Percentiles rank a stretch among this genome's conserved stretches.
These are phyloP conservation scores for Eucidaris tribuloides DNA, from an alignment of 35 echinoderm and acorn worm species.

Conservation along the genomic window DNA sequence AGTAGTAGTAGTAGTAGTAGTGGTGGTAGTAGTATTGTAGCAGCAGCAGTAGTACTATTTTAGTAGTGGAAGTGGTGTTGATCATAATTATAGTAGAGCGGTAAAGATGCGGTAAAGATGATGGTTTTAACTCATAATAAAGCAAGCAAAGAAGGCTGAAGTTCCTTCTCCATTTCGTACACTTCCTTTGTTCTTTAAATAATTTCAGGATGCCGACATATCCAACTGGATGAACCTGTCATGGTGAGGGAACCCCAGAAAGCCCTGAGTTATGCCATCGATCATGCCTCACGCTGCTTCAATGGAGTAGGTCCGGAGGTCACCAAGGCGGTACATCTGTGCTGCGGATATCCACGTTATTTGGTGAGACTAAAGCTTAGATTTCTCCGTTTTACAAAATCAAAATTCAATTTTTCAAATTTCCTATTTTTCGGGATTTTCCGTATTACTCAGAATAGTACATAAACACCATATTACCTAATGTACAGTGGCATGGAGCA, in stretches of 20 bases:
- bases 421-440: too few species aligned
- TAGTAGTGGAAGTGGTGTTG: not conserved
- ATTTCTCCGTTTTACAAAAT: too few species aligned
- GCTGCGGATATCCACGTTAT: constrained; percentile 59
- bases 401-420: too few species aligned
- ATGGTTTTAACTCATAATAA: too few species aligned
- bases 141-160: not conserved
- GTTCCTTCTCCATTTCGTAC: not conserved
- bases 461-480: too few species aligned
- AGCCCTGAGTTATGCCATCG: constrained; percentile 57
- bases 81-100: too few species aligned
- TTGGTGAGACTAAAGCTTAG: constrained; percentile 29
- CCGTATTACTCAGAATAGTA: too few species aligned
- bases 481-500: too few species aligned
- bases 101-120: too few species aligned
- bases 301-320: constrained; percentile 52
- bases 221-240: constrained; percentile 69
- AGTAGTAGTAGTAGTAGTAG: too few species aligned
- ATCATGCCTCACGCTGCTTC: constrained; percentile 51
- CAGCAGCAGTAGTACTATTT: not conserved
- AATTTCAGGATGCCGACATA: constrained; percentile 56
- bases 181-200: not conserved
- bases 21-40: too few species aligned
- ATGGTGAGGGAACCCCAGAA: constrained; percentile 27
- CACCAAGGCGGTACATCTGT: constrained; percentile 58